Conservation (phyloP, 2,113 vertebrate genomes). For the Rhodinocichla rosea region DNA sequence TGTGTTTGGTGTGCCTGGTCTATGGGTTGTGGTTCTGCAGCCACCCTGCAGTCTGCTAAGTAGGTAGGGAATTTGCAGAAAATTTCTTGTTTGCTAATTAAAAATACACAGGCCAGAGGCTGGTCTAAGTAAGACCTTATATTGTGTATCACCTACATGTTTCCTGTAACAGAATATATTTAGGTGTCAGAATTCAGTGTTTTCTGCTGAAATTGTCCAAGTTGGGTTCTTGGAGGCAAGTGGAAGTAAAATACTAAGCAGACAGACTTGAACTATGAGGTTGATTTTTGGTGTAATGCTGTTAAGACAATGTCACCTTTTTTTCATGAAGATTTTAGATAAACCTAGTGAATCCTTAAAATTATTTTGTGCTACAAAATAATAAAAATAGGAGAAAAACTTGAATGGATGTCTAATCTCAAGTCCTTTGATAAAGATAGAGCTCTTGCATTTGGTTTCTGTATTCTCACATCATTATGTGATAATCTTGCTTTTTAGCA, state of each 20-base stretch:
- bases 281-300: not conserved
- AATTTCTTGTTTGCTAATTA: not conserved
- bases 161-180: not conserved
- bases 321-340: not conserved
- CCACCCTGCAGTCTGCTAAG: not conserved
- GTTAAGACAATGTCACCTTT: not conserved
- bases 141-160: not conserved
- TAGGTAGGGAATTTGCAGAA: not conserved
- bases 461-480: not conserved
- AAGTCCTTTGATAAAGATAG: not conserved
- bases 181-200: not conserved
- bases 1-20: not conserved
- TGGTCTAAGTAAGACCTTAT: not conserved
- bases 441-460: not conserved
- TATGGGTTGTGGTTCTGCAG: fast-evolving
- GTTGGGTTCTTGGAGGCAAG: not conserved
- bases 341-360: not conserved
- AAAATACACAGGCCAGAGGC: not conserved
- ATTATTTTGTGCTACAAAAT: not conserved
- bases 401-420: not conserved
- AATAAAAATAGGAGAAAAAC: not conserved
- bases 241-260: not conserved
- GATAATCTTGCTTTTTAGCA: not conserved
- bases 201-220: not conserved
- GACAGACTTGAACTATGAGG: not conserved